Evolutionary conservation across 2,797 vertebrate genomes (phyloP).

Genomic region (Acipenser oxyrinchus): DNA sequence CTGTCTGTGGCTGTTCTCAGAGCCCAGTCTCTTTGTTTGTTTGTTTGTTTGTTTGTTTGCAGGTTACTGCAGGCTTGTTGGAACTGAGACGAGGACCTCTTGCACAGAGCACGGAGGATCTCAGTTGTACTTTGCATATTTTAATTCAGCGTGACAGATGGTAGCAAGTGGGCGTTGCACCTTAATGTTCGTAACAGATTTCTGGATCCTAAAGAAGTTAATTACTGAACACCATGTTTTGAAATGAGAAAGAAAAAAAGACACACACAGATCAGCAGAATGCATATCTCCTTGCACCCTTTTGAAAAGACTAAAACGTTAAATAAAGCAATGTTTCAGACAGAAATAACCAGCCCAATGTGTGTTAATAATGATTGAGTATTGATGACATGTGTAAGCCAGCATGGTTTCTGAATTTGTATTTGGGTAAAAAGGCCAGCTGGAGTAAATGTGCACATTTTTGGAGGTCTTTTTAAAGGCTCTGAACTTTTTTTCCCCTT

Average conservation of each 20-base stretch:
- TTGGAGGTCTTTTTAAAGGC: too few species aligned
- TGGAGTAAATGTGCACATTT: too few species aligned
- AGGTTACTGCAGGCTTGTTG: conserved; percentile 56
- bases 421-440: too few species aligned
- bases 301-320: too few species aligned
- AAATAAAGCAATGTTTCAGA: too few species aligned
- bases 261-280: background rate
- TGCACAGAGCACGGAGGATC: conserved; percentile 47
- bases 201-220: conserved; percentile 61
- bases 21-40: conserved; percentile 43
- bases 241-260: conserved; percentile 17
- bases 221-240: conserved; percentile 49
- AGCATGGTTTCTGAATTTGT: too few species aligned
- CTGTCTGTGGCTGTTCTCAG: conserved; percentile 43
- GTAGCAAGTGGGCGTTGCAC: conserved; percentile 77
- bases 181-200: conserved; percentile 64
- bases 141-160: conserved; percentile 83
- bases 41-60: conserved; percentile 52
- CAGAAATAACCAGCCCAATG: too few species aligned
- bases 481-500: too few species aligned
- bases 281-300: too few species aligned
- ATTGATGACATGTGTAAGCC: too few species aligned
- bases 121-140: conserved; percentile 72
- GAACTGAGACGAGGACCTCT: conserved; percentile 65
- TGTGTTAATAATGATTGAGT: too few species aligned